Evolutionary conservation across 2,113 vertebrate genomes (phyloP).

Genomic region (Gambusia affinis): DNA sequence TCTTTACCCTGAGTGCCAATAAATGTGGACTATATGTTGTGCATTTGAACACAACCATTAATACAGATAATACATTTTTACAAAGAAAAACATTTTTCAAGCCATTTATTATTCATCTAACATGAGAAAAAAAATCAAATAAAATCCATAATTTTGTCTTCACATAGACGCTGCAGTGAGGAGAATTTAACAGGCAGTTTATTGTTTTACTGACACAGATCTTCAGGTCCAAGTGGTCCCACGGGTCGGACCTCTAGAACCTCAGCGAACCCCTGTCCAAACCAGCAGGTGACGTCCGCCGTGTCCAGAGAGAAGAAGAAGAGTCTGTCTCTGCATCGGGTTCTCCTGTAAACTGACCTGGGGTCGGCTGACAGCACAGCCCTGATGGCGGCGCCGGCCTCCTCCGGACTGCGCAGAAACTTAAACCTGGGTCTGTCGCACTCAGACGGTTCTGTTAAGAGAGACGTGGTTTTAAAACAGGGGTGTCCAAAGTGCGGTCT

Average conservation of each 20-base stretch:
- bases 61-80: not conserved
- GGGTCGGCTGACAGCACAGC: conserved; percentile 86
- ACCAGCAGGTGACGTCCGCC: conserved; percentile 88
- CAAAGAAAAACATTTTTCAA: not conserved
- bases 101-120: not conserved
- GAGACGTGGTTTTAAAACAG: not conserved
- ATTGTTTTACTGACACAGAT: not conserved
- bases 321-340: conserved; percentile 80
- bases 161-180: not conserved
- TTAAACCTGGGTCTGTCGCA: conserved; percentile 70
- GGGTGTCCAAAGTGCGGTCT: too few relatives aligned
- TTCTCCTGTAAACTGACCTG: conserved; percentile 87
- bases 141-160: not conserved
- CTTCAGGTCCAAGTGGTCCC: conserved; percentile 9
- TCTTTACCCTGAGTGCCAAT: too few relatives aligned
- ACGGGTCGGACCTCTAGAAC: conserved; percentile 81
- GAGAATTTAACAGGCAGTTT: not conserved
- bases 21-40: not conserved
- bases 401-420: conserved; percentile 82
- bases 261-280: conserved; percentile 87
- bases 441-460: conserved; percentile 50
- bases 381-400: conserved; percentile 80
- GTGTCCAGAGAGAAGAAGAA: conserved; percentile 85
- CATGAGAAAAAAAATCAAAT: not conserved
- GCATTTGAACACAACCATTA: not conserved